Conservation (phyloP, 2,888 invertebrate species). For the Neoitamus cyanurus region DNA sequence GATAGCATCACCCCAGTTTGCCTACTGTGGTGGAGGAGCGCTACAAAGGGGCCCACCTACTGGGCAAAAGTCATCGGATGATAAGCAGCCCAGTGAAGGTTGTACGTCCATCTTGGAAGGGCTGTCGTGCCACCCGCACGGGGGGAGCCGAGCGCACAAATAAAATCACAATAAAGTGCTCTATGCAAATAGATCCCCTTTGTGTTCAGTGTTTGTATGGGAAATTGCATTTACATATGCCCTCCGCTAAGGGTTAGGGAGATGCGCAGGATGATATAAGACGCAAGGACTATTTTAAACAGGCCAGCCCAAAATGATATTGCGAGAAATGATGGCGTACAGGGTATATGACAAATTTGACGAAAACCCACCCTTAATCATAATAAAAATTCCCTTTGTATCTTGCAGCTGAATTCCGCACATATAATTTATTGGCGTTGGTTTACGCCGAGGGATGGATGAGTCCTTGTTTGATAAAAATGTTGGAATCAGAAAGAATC, state of each 20-base stretch:
- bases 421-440: background rate
- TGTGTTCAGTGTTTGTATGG: background rate
- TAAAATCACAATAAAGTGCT: slow-evolving; percentile 38
- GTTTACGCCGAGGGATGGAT: background rate
- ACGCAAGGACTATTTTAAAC: background rate
- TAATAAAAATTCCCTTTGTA: background rate
- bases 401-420: background rate
- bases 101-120: background rate
- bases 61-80: background rate
- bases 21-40: background rate
- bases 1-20: background rate
- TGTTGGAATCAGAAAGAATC: background rate
- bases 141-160: slow-evolving; percentile 4
- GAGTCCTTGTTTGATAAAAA: background rate
- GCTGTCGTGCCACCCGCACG: background rate
- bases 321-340: background rate
- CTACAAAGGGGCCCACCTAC: background rate
- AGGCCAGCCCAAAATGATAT: slow-evolving; percentile 9
- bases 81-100: background rate
- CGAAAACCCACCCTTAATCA: background rate
- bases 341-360: background rate
- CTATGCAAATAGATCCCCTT: slow-evolving; percentile 35
- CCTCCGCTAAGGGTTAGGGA: background rate
- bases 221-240: slow-evolving; percentile 41
- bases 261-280: background rate